phyloP scores from a whole-genome alignment of 2,797 vertebrate genomes.

The Eulemur albifrons region DNA sequence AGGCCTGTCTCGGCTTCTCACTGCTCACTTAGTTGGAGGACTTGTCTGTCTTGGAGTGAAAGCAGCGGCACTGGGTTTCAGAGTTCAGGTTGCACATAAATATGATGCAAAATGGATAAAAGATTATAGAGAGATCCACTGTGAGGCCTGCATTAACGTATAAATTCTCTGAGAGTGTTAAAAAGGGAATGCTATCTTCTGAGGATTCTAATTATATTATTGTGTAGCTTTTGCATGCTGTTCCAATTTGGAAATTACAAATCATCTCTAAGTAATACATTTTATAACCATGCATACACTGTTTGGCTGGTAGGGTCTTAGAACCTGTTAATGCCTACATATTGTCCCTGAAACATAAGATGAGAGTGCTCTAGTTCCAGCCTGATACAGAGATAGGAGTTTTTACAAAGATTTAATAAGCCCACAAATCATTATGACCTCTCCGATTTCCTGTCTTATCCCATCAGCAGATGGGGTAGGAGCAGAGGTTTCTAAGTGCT shows the following conservation, averaged over 20 bases:
- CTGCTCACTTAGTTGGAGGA: neutral
- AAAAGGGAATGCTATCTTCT: neutral
- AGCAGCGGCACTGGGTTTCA: neutral
- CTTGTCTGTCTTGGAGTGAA: neutral
- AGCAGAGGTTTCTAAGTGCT: neutral
- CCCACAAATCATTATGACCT: neutral
- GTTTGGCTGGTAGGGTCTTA: neutral
- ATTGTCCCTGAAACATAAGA: neutral
- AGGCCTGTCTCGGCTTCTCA: neutral
- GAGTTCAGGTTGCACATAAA: neutral
- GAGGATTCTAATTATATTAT: neutral
- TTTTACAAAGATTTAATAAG: neutral
- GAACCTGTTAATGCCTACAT: neutral
- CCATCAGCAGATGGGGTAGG: neutral
- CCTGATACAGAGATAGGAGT: neutral
- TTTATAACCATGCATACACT: neutral
- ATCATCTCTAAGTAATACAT: neutral
- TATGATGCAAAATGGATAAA: neutral
- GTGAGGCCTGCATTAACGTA: neutral
- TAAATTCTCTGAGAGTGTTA: neutral
- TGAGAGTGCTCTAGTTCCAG: neutral
- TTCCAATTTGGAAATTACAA: neutral
- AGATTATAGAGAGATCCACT: neutral
- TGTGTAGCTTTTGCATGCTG: neutral
- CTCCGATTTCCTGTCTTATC: neutral